A percentile compares a stretch with the other conserved stretches of the same genome.
Evolutionary conservation across 2,113 vertebrate species (phyloP).

Genomic region (Clarias magur): DNA sequence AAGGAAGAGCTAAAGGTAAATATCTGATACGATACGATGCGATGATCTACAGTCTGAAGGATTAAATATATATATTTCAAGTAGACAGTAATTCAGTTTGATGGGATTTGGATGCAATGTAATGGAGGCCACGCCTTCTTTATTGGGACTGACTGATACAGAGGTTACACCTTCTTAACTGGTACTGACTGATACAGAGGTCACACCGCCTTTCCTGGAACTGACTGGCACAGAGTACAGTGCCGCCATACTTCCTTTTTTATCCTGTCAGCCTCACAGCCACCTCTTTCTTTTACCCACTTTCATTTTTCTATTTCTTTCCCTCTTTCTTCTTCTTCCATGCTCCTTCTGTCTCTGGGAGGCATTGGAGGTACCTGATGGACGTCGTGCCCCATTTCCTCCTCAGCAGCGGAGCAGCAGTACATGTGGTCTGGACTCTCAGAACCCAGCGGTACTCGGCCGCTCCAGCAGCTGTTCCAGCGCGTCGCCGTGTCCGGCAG

Average conservation of each 20-base stretch:
- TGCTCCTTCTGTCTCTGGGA: slow-evolving; percentile 59
- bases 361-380: slow-evolving; percentile 93
- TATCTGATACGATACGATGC: too few species aligned
- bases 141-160: background rate
- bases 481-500: slow-evolving; percentile 84
- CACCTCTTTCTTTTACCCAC: background rate
- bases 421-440: slow-evolving; percentile 87
- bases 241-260: background rate
- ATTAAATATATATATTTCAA: background rate
- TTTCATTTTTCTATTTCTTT: background rate
- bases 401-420: slow-evolving; percentile 90
- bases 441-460: slow-evolving; percentile 88
- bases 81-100: background rate
- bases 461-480: slow-evolving; percentile 87
- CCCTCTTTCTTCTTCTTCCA: background rate
- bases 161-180: background rate
- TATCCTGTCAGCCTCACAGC: background rate
- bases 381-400: slow-evolving; percentile 89
- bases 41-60: background rate
- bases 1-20: slow-evolving; percentile 92
- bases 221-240: background rate
- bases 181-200: background rate
- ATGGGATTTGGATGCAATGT: background rate
- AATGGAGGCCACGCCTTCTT: background rate
- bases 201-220: background rate